Evolutionary conservation across 2,888 invertebrate genomes (phyloP).

Genomic region (Oxyscelio sp.): DNA sequence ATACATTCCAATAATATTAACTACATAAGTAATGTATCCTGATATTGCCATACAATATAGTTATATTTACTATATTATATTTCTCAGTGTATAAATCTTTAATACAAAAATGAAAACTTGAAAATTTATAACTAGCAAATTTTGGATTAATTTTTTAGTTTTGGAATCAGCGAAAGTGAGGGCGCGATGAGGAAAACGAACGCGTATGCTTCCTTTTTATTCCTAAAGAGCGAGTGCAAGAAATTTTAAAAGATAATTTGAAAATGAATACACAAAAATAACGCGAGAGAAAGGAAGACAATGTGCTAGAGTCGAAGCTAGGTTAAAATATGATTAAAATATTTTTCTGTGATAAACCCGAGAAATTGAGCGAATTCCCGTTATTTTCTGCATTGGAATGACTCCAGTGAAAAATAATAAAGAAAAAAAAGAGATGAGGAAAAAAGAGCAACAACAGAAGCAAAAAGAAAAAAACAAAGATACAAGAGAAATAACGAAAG

Average conservation of each 20-base stretch:
- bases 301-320: slow-evolving; percentile 62
- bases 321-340: slow-evolving; percentile 83
- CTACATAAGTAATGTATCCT: too few species aligned
- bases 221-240: slow-evolving; percentile 64
- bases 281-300: slow-evolving; percentile 57
- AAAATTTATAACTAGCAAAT: slow-evolving; percentile 1
- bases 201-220: slow-evolving; percentile 73
- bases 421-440: slow-evolving; percentile 7
- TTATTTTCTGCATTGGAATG: slow-evolving; percentile 75
- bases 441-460: background rate
- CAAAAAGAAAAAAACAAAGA: background rate
- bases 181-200: slow-evolving; percentile 59
- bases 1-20: too few species aligned
- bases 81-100: slow-evolving; percentile 6
- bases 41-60: too few species aligned
- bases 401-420: slow-evolving; percentile 46
- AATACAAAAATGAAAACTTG: background rate
- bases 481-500: background rate
- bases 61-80: too few species aligned
- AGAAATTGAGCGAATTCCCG: slow-evolving; percentile 79
- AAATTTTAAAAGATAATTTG: slow-evolving; percentile 48
- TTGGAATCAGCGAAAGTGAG: slow-evolving; percentile 40
- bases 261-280: slow-evolving; percentile 46
- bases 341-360: slow-evolving; percentile 88
- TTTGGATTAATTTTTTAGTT: slow-evolving; percentile 32